A percentile compares a stretch with the other conserved stretches of the same genome.
Conservation (phyloP, 2,888 invertebrate genomes). For the Agrotis ipsilon region DNA sequence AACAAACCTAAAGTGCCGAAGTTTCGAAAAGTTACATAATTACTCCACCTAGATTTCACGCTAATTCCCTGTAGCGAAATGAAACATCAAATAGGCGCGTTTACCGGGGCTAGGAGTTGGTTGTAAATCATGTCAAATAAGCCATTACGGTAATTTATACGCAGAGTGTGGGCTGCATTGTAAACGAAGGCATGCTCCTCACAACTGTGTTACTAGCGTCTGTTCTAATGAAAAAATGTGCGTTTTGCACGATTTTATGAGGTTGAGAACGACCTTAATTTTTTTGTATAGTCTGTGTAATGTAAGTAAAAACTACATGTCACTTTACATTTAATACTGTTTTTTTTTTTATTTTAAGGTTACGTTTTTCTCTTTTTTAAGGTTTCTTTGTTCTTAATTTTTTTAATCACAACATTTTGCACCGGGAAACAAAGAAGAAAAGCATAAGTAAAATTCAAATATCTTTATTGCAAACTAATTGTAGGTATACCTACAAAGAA, state of each 20-base stretch:
- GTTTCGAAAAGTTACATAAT: conserved; percentile 20
- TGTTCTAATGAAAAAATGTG: conserved; percentile 64
- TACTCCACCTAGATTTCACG: conserved; percentile 30
- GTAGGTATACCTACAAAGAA: too few relatives aligned
- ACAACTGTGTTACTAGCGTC: conserved; percentile 53
- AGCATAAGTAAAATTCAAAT: too few relatives aligned
- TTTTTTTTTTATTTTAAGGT: too few relatives aligned
- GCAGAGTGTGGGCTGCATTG: conserved; percentile 69
- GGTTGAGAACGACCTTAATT: conserved; percentile 16
- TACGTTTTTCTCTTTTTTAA: too few relatives aligned
- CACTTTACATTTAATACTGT: too few relatives aligned
- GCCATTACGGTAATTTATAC: conserved; percentile 79
- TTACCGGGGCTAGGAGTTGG: conserved; percentile 66
- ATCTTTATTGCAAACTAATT: too few relatives aligned
- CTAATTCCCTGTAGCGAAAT: conserved; percentile 52
- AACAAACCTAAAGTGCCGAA: conserved; percentile 8
- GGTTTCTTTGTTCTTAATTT: too few relatives aligned
- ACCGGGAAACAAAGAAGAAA: too few relatives aligned
- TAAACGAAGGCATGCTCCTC: conserved; percentile 66
- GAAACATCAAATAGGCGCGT: conserved; percentile 60
- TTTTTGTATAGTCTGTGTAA: background rate
- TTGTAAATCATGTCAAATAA: conserved; percentile 79
- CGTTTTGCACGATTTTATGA: conserved; percentile 41
- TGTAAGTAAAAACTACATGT: too few relatives aligned
- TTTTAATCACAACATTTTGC: too few relatives aligned